Conservation (phyloP, 2,888 invertebrate genomes). For the Xanthia togata region DNA sequence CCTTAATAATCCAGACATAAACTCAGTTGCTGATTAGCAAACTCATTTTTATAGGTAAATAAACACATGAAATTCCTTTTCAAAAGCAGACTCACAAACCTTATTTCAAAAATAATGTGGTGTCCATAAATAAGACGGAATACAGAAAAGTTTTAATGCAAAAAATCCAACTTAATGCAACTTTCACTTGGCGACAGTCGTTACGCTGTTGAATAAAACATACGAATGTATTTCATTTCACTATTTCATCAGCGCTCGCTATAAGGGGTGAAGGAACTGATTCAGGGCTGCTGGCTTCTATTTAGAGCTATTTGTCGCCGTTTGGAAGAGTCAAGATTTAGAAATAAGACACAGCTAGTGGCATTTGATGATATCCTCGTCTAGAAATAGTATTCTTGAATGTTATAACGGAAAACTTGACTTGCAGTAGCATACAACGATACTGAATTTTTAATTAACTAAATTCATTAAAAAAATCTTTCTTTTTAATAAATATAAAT, state of each 20-base stretch:
- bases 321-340: not conserved
- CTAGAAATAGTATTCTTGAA: not conserved
- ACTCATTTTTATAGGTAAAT: not conserved
- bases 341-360: not conserved
- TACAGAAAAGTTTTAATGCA: conserved; percentile 58
- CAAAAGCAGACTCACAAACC: conserved; percentile 5
- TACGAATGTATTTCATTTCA: conserved; percentile 67
- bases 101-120: conserved; percentile 39
- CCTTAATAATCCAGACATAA: not conserved
- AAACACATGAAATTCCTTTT: conserved; percentile 14
- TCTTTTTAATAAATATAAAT: no score
- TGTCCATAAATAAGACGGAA: conserved; percentile 46
- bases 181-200: conserved; percentile 63
- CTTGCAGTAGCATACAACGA: no score
- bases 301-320: not conserved
- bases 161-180: conserved; percentile 63
- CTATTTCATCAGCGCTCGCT: conserved; percentile 64
- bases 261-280: conserved; percentile 57
- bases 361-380: not conserved
- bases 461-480: not conserved
- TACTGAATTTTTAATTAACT: not conserved
- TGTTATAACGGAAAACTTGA: not conserved
- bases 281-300: conserved; percentile 32
- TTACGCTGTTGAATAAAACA: conserved; percentile 71
- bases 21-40: not conserved